These are phyloP conservation scores for Chelon labrosus DNA, from an alignment of 2,797 vertebrate species.

Conservation along the genomic window DNA sequence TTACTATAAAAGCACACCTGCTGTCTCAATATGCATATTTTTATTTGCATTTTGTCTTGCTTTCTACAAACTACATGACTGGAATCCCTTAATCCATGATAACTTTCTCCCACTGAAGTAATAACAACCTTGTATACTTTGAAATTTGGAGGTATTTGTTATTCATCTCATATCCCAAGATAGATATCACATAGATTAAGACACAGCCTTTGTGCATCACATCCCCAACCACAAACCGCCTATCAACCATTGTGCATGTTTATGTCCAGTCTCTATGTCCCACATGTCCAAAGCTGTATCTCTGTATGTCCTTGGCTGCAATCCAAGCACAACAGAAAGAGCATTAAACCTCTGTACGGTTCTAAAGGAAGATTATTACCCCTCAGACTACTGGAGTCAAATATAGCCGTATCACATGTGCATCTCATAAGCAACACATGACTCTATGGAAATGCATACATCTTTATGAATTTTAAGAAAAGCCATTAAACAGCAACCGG, in stretches of 20 bases:
- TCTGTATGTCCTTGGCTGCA: slow-evolving; percentile 23
- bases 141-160: no score
- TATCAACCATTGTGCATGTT: slow-evolving; percentile 6
- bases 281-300: slow-evolving; percentile 9
- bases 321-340: slow-evolving; percentile 20
- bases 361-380: slow-evolving; percentile 7
- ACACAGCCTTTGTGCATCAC: not conserved
- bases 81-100: no score
- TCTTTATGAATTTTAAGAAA: slow-evolving; percentile 27
- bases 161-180: no score
- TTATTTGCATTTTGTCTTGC: not conserved
- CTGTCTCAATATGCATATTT: not conserved
- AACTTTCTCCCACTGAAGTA: no score
- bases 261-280: slow-evolving; percentile 24
- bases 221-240: slow-evolving; percentile 5
- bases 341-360: not conserved
- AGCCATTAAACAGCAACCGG: slow-evolving; percentile 7
- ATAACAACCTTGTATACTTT: no score
- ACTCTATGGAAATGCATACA: slow-evolving; percentile 22
- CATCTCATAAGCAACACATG: slow-evolving; percentile 1
- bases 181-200: no score
- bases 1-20: slow-evolving; percentile 40
- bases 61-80: no score
- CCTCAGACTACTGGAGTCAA: slow-evolving; percentile 11
- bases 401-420: not conserved